phyloP scores from a whole-genome alignment of 2,113 vertebrate species.

The Sylvicapra grimmia region DNA sequence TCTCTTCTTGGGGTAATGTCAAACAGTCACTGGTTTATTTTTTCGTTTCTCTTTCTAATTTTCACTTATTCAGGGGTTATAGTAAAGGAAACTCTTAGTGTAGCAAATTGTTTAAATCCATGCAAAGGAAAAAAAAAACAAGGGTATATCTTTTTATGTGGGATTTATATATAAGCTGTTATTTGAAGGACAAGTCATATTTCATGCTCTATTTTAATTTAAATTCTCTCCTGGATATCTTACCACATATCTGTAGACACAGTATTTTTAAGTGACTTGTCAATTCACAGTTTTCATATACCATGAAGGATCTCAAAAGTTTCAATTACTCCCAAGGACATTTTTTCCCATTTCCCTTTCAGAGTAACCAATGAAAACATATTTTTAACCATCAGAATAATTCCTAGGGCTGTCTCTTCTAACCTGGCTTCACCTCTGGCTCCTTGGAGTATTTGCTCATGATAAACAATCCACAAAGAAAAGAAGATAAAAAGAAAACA shows the following conservation, averaged over 20 bases:
- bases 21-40: not conserved
- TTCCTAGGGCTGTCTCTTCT: not conserved
- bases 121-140: slow-evolving; percentile 13
- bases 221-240: slow-evolving; percentile 34
- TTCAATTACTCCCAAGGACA: slow-evolving; percentile 22
- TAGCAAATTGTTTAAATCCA: slow-evolving; percentile 55
- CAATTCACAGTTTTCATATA: slow-evolving; percentile 16
- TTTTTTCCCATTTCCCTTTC: not conserved
- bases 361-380: slow-evolving; percentile 23
- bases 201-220: slow-evolving; percentile 47
- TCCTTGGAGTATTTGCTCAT: slow-evolving; percentile 17
- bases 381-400: slow-evolving; percentile 12
- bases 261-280: slow-evolving; percentile 44
- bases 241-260: not conserved
- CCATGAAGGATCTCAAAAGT: not conserved
- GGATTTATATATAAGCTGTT: slow-evolving; percentile 33
- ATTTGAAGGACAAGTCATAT: slow-evolving; percentile 41
- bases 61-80: slow-evolving; percentile 1
- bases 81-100: slow-evolving; percentile 13
- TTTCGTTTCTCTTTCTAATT: slow-evolving; percentile 13
- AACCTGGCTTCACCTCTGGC: not conserved
- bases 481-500: slow-evolving; percentile 7
- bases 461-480: slow-evolving; percentile 35
- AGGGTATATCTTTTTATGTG: not conserved
- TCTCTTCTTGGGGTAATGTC: not conserved